These are phyloP conservation scores for Trialeurodes vaporariorum DNA, from an alignment of 1,140 invertebrate genomes.

Conservation along the genomic window DNA sequence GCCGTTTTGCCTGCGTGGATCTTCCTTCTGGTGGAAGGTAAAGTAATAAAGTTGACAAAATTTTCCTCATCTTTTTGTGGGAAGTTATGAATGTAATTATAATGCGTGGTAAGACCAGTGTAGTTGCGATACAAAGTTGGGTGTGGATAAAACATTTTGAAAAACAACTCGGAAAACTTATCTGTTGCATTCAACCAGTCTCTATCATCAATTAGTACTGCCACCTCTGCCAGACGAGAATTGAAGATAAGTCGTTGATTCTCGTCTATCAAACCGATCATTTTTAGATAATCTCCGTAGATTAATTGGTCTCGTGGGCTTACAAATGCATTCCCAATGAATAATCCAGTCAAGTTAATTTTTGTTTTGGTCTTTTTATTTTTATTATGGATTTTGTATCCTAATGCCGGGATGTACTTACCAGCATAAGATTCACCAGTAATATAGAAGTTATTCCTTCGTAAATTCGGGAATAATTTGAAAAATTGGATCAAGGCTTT, in stretches of 20 bases:
- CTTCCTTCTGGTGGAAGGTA: background rate
- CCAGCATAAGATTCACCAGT: slow-evolving; percentile 44
- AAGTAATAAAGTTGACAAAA: background rate
- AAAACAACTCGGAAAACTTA: background rate
- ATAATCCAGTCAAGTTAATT: slow-evolving; percentile 36
- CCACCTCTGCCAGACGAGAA: background rate
- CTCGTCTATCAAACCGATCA: slow-evolving; percentile 48
- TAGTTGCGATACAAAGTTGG: background rate
- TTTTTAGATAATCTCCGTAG: slow-evolving; percentile 51
- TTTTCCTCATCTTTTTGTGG: background rate
- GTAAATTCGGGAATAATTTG: slow-evolving; percentile 38
- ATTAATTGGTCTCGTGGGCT: slow-evolving; percentile 49
- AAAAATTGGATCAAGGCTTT: slow-evolving; percentile 57
- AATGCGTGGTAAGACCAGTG: background rate
- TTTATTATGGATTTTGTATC: slow-evolving; percentile 39
- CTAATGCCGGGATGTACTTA: slow-evolving; percentile 41
- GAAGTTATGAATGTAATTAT: background rate
- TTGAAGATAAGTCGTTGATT: background rate
- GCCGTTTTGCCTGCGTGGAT: background rate
- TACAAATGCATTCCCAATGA: slow-evolving; percentile 52
- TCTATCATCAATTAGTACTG: background rate
- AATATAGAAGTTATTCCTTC: slow-evolving; percentile 21
- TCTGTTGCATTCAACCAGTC: background rate
- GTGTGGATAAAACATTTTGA: background rate
- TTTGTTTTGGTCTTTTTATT: slow-evolving; percentile 19